Evolutionary conservation across 1,140 invertebrate genomes (phyloP).

Genomic region (Meloidogyne chitwoodi): DNA sequence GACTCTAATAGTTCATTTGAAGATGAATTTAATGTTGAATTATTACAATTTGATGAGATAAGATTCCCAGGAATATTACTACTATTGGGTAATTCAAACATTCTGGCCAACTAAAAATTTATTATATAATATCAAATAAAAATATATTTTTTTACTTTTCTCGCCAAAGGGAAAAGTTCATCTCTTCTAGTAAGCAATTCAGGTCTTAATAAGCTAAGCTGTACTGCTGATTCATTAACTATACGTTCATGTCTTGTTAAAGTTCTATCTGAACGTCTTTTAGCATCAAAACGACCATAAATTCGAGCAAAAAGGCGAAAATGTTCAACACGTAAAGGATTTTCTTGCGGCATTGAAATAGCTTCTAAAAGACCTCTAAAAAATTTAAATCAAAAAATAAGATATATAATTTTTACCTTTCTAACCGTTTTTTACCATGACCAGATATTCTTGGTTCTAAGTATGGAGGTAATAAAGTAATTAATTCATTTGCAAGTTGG

Average conservation of each 20-base stretch:
- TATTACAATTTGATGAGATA: too few relatives aligned
- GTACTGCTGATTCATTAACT: constrained; percentile 93
- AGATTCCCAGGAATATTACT: background rate
- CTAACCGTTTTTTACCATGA: constrained; percentile 29
- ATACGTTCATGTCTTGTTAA: constrained; percentile 91
- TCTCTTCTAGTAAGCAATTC: constrained; percentile 83
- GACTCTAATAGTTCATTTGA: background rate
- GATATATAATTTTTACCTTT: constrained; percentile 10
- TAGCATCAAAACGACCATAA: constrained; percentile 88
- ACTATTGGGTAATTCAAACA: constrained; percentile 2
- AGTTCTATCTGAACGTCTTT: constrained; percentile 87
- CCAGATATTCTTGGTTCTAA: constrained; percentile 30
- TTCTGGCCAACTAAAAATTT: constrained; percentile 7
- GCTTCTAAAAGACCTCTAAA: constrained; percentile 67
- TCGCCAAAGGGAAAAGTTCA: constrained; percentile 86
- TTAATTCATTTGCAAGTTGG: constrained; percentile 26
- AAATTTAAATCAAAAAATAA: background rate
- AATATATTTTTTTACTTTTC: constrained; percentile 76
- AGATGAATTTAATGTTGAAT: too few relatives aligned
- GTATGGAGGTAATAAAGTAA: constrained; percentile 26
- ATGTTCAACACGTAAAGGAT: constrained; percentile 67
- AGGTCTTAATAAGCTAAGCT: constrained; percentile 83
- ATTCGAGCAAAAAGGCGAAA: constrained; percentile 92
- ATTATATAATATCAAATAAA: too few relatives aligned
- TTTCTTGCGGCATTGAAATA: constrained; percentile 78